Evolutionary conservation across 2,888 invertebrate genomes (phyloP).

Genomic region (Ariolimax columbianus): DNA sequence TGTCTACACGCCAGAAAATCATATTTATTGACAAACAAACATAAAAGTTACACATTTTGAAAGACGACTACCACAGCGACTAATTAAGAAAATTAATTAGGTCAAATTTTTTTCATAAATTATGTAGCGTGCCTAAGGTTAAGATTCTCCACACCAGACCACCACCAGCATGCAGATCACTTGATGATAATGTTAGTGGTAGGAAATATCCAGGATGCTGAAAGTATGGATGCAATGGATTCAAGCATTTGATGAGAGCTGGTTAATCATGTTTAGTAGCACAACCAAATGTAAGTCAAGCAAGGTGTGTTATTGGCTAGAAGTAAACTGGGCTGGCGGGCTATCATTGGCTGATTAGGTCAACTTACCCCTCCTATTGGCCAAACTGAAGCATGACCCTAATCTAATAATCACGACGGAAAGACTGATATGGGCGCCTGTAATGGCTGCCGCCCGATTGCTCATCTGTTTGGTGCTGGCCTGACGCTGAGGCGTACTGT

Average conservation of each 20-base stretch:
- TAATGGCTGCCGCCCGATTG: constrained; percentile 59
- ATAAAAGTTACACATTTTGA: too few relatives aligned
- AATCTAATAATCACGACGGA: constrained; percentile 71
- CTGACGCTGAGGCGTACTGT: constrained; percentile 57
- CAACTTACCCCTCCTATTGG: constrained; percentile 51
- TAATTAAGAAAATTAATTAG: too few relatives aligned
- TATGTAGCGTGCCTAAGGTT: too few relatives aligned
- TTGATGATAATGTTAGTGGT: not conserved
- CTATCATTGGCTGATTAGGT: not conserved
- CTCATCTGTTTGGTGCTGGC: constrained; percentile 59
- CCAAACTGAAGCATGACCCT: constrained; percentile 45
- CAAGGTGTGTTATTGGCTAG: constrained; percentile 12
- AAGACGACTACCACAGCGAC: too few relatives aligned
- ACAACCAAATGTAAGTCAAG: not conserved
- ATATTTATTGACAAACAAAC: too few relatives aligned
- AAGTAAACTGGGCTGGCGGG: not conserved
- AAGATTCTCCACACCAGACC: too few relatives aligned
- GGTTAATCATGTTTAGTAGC: not conserved
- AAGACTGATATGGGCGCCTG: constrained; percentile 65
- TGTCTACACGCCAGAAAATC: too few relatives aligned
- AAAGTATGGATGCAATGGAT: not conserved
- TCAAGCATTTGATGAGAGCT: not conserved
- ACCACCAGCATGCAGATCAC: not conserved
- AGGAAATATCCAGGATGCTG: not conserved
- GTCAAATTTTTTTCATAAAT: too few relatives aligned